Percentiles rank a stretch among this genome's conserved stretches.
Evolutionary conservation across 2,888 invertebrate genomes (phyloP).

Genomic region (Drosophila stalkeri): DNA sequence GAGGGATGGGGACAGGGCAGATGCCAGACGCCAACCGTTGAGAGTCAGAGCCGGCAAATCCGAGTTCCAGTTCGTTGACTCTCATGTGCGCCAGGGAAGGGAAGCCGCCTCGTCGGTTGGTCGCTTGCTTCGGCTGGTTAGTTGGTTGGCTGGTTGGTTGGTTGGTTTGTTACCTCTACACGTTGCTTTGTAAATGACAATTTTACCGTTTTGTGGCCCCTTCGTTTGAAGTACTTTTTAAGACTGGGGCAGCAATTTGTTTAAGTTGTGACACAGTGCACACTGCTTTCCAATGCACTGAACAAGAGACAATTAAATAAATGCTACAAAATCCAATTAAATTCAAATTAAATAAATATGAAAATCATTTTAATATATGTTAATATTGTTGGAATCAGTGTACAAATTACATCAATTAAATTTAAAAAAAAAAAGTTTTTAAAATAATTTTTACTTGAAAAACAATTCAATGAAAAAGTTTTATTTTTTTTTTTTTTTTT

Average conservation of each 20-base stretch:
- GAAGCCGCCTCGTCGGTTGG: conserved; percentile 22
- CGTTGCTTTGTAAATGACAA: conserved; percentile 70
- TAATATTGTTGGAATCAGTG: background rate
- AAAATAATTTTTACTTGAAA: background rate
- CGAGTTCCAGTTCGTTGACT: conserved; percentile 77
- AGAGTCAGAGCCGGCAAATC: conserved; percentile 59
- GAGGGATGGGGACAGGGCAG: conserved; percentile 2
- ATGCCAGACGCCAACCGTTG: conserved; percentile 35
- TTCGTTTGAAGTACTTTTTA: conserved; percentile 60
- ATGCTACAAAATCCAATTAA: background rate
- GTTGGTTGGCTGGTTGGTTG: conserved; percentile 16
- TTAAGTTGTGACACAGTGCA: conserved; percentile 48
- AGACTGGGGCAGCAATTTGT: conserved; percentile 68
- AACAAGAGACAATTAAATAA: background rate
- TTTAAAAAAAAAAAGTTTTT: background rate
- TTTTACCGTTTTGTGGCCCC: conserved; percentile 71
- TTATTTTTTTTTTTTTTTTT: too few species aligned
- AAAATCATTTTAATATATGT: background rate
- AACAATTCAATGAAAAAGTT: too few species aligned
- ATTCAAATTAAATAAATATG: background rate
- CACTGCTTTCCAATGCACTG: conserved; percentile 31
- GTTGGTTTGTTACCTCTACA: conserved; percentile 49
- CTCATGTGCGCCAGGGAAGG: conserved; percentile 66
- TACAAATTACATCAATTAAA: background rate
- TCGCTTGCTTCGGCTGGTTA: conserved; percentile 6